Evolutionary conservation across 92 coral and sea anemone genomes (phyloP), one percentile per base, ranked within the genome.

Genomic region (Umimayanthus kanabou): DNA sequence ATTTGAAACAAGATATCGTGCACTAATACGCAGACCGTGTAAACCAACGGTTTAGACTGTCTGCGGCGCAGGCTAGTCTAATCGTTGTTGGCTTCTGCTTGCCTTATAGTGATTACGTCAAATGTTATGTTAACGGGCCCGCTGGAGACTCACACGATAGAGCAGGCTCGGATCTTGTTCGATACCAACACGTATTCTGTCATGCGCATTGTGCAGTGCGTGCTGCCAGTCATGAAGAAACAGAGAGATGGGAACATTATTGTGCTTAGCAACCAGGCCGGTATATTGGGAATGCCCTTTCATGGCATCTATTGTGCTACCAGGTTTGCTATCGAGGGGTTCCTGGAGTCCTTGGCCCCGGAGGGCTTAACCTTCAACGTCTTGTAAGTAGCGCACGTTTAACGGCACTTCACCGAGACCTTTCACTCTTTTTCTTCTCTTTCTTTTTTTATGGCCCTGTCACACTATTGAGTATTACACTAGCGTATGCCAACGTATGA

Each of bases 281-380:
- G 99, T 25, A 92, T 97, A 33, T 73, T 78, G 37, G 99, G 99
- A 25, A 88, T 97, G 39, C 99, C 99, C 14, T 97, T 97, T 88
- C 98, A 97, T 76, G 94, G 91, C 22, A 94, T 96, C 83, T 97
- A 97, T 78, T 92, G 99, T 73, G 99, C 99, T 0, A 93, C 98
- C 47, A 97, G 94, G 85, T 97, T 97, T 91, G 99, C 99, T n/a
- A 92, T 94, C 16, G 98, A 97, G 80, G 99, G 99, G 30, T 94
- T 97, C 67, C 88, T 97, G 70, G 99, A 97, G 88, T 89, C 98
- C 6, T 87, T 97, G 49, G 99, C 99, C 1, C 99, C 99, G 9
- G 99, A 97, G 82, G 95, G 98, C n/a, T 47, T 95, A 40, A 93
- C 96, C 40, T 97, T 97, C 82, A 97, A 97, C 80, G 92, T 97